A percentile compares a stretch with the other conserved stretches of the same genome.
phyloP scores from a whole-genome alignment of 2,888 invertebrate species.

The Caenorhabditis imperialis region DNA sequence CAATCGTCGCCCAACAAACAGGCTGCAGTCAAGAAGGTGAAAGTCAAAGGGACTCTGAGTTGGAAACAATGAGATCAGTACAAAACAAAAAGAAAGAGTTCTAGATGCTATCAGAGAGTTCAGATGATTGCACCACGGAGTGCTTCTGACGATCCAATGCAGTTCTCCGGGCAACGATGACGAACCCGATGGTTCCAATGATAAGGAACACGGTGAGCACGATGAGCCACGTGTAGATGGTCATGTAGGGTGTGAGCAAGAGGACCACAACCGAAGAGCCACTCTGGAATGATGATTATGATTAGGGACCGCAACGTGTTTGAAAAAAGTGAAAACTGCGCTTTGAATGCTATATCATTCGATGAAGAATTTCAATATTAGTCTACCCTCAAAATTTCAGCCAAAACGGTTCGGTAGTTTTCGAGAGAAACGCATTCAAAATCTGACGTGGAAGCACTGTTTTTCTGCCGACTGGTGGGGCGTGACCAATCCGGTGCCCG shows the following conservation, averaged over 20 bases:
- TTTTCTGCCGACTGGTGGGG: too few relatives aligned
- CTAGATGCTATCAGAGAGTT: constrained; percentile 51
- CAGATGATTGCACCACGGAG: constrained; percentile 39
- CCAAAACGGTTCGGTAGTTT: too few relatives aligned
- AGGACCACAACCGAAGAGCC: constrained; percentile 57
- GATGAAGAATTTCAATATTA: too few relatives aligned
- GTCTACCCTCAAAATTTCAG: too few relatives aligned
- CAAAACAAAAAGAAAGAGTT: background rate
- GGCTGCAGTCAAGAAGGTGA: too few relatives aligned
- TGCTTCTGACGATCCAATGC: constrained; percentile 34
- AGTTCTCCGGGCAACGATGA: constrained; percentile 53
- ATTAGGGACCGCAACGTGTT: too few relatives aligned
- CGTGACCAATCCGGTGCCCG: too few relatives aligned
- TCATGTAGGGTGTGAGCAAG: constrained; percentile 60
- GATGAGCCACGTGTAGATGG: constrained; percentile 52
- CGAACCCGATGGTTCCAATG: constrained; percentile 54
- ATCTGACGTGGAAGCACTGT: too few relatives aligned
- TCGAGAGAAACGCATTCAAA: too few relatives aligned
- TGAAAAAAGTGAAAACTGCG: too few relatives aligned
- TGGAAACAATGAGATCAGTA: background rate
- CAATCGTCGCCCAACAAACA: background rate
- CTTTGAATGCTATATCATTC: too few relatives aligned
- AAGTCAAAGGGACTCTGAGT: background rate
- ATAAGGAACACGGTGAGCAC: constrained; percentile 55
- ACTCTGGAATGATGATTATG: too few relatives aligned